Base-by-base conservation (phyloP, 2,113 vertebrate species). In the Nannobrachium achirus region DNA sequence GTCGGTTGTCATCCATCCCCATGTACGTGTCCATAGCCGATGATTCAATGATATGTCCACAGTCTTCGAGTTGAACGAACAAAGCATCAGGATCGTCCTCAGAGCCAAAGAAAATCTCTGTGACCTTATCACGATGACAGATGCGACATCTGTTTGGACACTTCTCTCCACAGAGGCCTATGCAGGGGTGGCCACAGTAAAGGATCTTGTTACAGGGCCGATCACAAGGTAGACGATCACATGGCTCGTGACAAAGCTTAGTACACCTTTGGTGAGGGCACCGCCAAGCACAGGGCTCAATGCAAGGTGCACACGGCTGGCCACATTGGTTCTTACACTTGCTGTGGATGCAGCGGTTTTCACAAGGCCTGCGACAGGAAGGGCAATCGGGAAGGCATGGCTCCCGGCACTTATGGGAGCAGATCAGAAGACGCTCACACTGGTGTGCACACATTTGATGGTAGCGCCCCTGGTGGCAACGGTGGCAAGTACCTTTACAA, bases 61-160 rank as follows among this genome's bases (percentile, higher is more conserved):
- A 98, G 77, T 96, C 95, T 71, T 98, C 94, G 0, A 98, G 86
- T 81, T 97, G 89, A 65, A 98, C 93, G 69, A 97, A 98, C 63
- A 71, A 61, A 66, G 95, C 93, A 0, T 92, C 89, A 0, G 93
- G 89, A 0, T 96, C 95, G 2, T 97, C 94, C 79, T 98, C 96
- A 20, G 72, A 95, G 63, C 97, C 96, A 63, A 97, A 97, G 86
- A 97, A 96, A 70, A 98, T 95, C 41, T 97, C 93, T 0, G 88
- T 94, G 63, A 99, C 93, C 3, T 97, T 94, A 0, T 95, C 85
- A 0, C 0, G 80, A 70, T 99, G 10, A 74, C 97, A 98, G 20
- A 93, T 58, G 14, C 94, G 94, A 76, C 97, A 99, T 86, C 95
- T 95, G 13, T 65, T 74, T 13, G 97, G 96, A 56, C 97, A 99